Base-by-base conservation (phyloP, 2,888 invertebrate species). In the Stictocephala bisonia region DNA sequence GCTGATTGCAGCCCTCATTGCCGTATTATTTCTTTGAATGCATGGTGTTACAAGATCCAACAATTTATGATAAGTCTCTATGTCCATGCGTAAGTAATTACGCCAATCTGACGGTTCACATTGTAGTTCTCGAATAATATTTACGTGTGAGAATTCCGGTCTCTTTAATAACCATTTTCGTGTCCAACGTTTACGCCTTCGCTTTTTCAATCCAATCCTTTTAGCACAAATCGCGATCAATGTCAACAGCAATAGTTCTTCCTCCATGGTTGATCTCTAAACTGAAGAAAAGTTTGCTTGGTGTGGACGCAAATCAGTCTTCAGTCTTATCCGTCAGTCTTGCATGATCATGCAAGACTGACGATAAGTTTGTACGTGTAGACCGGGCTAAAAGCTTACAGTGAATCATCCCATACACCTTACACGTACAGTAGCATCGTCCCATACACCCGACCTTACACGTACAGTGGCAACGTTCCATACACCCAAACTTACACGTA, bases 41-140 rank as follows among this genome's bases (percentile, higher is more conserved):
- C 22, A 26, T 66, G 66, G 41, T 18, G 66, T 66, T 44, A 41
- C 40, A 66, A 66, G 66, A 24, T 66, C 66, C 24, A 66, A 66
- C 22, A 66, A 24, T 66, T 66, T 66, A 26, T 41, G 24, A 66
- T 40, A 66, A 22, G 41, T 66, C 41, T 40, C 24, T 24, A 26
- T 66, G 44, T 66, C 41, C 40, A 66, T 66, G 41, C 35, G 35
- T 60, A 60, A 40, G 26, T 66, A 66, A 44, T 66, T 40, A 41
- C 66, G 40, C 66, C 3, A 2, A 66, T 66, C 66, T 24, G 66
- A 66, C 41, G 66, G 66, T 66, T 41, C 44, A 18, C 3, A 4
- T 41, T 40, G 15, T 44, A 41, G 66, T 66, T 66, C 66, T 66
- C 66, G 6, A 18, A 60, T 35, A 15, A 60, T 13, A 60, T 60